Evolutionary conservation across 2,113 vertebrate species (phyloP).

Genomic region (Bothrops jararaca): DNA sequence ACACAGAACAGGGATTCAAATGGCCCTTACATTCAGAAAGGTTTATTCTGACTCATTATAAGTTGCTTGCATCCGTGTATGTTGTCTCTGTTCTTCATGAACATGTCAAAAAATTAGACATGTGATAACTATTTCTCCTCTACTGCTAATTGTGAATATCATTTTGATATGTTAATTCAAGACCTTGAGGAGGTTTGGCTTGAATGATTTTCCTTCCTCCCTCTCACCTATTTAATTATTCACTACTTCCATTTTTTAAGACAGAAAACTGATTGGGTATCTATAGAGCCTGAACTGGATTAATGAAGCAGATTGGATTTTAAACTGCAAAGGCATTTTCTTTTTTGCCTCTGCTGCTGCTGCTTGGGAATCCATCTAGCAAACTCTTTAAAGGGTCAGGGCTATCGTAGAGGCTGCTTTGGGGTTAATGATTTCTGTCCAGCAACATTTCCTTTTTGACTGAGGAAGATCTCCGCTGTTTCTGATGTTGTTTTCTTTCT

Average conservation of each 20-base stretch:
- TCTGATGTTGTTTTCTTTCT: neutral
- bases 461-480: neutral
- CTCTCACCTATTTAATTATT: slow-evolving; percentile 36
- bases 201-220: neutral
- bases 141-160: slow-evolving; percentile 20
- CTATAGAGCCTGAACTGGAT: slow-evolving; percentile 32
- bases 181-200: slow-evolving; percentile 19
- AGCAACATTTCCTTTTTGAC: neutral
- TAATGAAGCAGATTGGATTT: slow-evolving; percentile 55
- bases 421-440: slow-evolving; percentile 16
- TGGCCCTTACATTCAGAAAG: neutral
- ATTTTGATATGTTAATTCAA: slow-evolving; percentile 45
- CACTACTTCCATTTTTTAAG: slow-evolving; percentile 28
- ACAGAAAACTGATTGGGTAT: slow-evolving; percentile 30
- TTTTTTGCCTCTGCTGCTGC: slow-evolving; percentile 25
- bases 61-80: neutral
- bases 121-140: neutral
- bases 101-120: slow-evolving; percentile 8
- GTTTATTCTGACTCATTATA: neutral
- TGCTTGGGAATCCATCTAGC: slow-evolving; percentile 36
- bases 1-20: neutral
- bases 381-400: neutral
- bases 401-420: neutral
- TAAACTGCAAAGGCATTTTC: slow-evolving; percentile 32
- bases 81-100: neutral